Evolutionary conservation across 2,888 invertebrate genomes (phyloP).

Genomic region (Mechanitis messenoides): DNA sequence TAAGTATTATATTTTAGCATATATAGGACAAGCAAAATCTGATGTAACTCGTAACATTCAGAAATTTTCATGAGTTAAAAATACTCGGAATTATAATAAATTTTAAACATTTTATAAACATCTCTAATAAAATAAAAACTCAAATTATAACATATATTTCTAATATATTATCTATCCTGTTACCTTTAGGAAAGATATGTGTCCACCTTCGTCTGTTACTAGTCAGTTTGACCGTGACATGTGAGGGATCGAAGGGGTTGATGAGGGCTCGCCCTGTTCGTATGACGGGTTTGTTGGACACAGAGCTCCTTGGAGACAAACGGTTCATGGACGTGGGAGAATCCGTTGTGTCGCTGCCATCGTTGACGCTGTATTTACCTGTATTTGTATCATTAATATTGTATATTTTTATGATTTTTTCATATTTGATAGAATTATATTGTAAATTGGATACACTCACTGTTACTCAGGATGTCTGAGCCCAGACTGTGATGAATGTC

Average conservation of each 20-base stretch:
- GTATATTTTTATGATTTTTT: background rate
- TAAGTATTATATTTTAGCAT: too few relatives aligned
- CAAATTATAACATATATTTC: too few relatives aligned
- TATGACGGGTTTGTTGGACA: slow-evolving; percentile 74
- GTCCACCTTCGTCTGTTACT: slow-evolving; percentile 98
- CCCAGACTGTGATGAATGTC: slow-evolving; percentile 86
- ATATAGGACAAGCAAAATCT: too few relatives aligned
- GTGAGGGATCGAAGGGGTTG: slow-evolving; percentile 98
- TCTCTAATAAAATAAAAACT: too few relatives aligned
- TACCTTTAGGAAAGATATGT: slow-evolving; percentile 97
- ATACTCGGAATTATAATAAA: too few relatives aligned
- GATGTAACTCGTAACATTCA: too few relatives aligned
- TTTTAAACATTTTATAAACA: too few relatives aligned
- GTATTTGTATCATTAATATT: slow-evolving; percentile 5
- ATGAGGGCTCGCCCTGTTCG: slow-evolving; percentile 91
- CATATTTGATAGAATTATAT: too few relatives aligned
- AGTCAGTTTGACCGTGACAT: slow-evolving; percentile 96
- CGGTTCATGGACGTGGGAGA: slow-evolving; percentile 51
- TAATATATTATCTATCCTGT: slow-evolving; percentile 2
- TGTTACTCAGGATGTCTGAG: slow-evolving; percentile 60
- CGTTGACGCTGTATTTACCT: slow-evolving; percentile 51
- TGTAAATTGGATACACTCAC: background rate
- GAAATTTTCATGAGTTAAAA: too few relatives aligned
- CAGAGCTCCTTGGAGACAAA: slow-evolving; percentile 60
- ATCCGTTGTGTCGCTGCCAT: slow-evolving; percentile 57